Conservation (phyloP, 2,888 invertebrate genomes). For the Muscina levida region DNA sequence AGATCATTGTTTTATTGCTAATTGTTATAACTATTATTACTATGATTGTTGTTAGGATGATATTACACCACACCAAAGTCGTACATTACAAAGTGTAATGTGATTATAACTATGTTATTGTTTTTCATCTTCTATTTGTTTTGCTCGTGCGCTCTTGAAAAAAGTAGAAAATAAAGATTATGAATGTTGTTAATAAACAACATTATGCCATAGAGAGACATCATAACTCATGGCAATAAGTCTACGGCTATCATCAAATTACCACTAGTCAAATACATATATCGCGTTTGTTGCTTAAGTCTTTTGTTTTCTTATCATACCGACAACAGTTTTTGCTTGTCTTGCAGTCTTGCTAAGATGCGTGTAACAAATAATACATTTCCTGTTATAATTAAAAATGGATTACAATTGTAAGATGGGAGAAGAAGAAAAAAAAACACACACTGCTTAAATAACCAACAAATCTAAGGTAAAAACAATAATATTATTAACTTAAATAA, state of each 20-base stretch:
- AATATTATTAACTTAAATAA: not conserved
- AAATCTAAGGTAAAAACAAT: constrained; percentile 22
- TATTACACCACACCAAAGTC: too few species aligned
- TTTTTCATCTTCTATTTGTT: too few species aligned
- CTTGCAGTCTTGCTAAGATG: constrained; percentile 11
- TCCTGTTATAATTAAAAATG: constrained; percentile 65
- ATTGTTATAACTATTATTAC: too few species aligned
- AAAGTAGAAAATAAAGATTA: constrained; percentile 14
- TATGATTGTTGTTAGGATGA: too few species aligned
- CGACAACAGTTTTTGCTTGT: not conserved
- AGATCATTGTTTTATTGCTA: too few species aligned
- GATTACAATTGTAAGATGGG: constrained; percentile 55
- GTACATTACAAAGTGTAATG: too few species aligned
- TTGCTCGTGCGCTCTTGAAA: too few species aligned
- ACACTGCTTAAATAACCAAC: too few species aligned
- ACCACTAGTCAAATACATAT: not conserved
- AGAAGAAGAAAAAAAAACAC: not conserved
- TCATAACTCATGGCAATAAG: too few species aligned
- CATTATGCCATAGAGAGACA: constrained; percentile 18
- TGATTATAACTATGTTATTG: constrained; percentile 41
- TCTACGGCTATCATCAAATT: constrained; percentile 20
- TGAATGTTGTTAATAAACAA: constrained; percentile 5
- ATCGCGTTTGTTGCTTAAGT: constrained; percentile 50
- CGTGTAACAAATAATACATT: constrained; percentile 62
- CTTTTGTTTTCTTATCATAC: constrained; percentile 61